These are phyloP conservation scores for Eulemur albifrons DNA, from an alignment of 2,797 vertebrate genomes.

Conservation along the genomic window DNA sequence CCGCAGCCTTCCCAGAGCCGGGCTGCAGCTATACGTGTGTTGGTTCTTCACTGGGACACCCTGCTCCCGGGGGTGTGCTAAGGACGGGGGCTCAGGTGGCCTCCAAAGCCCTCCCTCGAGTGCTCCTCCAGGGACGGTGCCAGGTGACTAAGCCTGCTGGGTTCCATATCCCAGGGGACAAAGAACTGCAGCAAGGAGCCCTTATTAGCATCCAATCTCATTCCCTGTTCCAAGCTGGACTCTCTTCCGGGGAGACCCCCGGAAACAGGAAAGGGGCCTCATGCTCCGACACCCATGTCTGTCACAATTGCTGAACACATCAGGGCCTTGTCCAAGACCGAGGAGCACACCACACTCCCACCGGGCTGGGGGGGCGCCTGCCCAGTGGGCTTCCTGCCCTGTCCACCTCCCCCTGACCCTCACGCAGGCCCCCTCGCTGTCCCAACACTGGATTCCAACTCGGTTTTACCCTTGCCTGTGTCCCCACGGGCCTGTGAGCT, in stretches of 20 bases:
- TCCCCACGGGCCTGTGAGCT: accelerated
- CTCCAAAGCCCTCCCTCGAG: not conserved
- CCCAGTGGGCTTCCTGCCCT: not conserved
- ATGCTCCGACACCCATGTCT: accelerated
- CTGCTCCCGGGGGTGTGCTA: not conserved
- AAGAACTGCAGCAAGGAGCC: accelerated
- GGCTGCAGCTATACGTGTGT: too few species aligned
- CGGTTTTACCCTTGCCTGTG: accelerated
- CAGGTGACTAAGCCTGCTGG: not conserved
- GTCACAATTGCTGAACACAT: accelerated
- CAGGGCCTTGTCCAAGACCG: accelerated
- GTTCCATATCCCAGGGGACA: not conserved
- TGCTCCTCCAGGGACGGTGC: too few species aligned
- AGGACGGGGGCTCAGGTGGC: accelerated
- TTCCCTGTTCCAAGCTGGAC: not conserved
- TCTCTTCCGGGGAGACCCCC: accelerated
- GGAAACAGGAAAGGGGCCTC: not conserved
- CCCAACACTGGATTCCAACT: accelerated
- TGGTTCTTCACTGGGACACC: too few species aligned
- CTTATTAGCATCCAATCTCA: accelerated
- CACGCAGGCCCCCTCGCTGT: accelerated
- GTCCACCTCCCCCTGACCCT: accelerated
- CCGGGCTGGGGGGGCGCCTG: accelerated
- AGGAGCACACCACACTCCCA: accelerated
- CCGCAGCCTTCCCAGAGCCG: not conserved